Base-by-base conservation (phyloP, 2,888 invertebrate genomes). In the Ypsolopha scabrella region DNA sequence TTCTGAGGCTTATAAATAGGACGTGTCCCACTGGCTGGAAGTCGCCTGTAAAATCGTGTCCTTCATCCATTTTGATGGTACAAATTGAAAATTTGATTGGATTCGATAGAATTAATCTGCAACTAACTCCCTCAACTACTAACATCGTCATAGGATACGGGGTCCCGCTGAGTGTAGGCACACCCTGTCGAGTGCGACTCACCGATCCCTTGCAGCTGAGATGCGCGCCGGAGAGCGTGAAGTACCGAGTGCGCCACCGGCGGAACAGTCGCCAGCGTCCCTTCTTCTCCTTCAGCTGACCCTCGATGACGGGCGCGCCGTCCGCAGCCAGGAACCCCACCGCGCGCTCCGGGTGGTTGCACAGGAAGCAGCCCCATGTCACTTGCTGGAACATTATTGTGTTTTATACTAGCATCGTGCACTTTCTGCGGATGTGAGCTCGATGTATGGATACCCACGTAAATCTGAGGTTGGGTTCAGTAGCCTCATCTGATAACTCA, bases 171-270 rank as follows among this genome's bases (percentile, higher is more conserved):
- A n/a, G n/a, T n/a, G 38, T 38, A 10, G 38, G n/a, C n/a, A n/a
- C n/a, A n/a, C n/a, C 6, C 2, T 24, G 38, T 38, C n/a, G 6
- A n/a, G n/a, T n/a, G 38, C 1, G 9, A 87, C 91, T 90, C 76
- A 94, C 93, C 57, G 93, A 91, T 69, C 93, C 93, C 75, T 92
- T 91, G 72, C 94, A 96, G 13, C 95, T 95, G 51, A 98, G 90
- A 73, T 96, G 94, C 1, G 96, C 96, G 0, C 96, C 97, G 36
- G 96, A 96, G 34, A 98, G 85, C 1, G 97, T 97, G 78, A 98
- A 98, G 80, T 97, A 97, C 58, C 97, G 85, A 6, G 97, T 97
- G 59, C 97, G 90, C 97, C 97, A 98, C 58, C 97, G 85, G 43
- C 95, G 89, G 76, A 98, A 95, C 57, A 98, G 88, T 60, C 95